A percentile compares a stretch with the other conserved stretches of the same genome.
phyloP scores from a whole-genome alignment of 2,797 vertebrate species.

The Fratercula arctica region DNA sequence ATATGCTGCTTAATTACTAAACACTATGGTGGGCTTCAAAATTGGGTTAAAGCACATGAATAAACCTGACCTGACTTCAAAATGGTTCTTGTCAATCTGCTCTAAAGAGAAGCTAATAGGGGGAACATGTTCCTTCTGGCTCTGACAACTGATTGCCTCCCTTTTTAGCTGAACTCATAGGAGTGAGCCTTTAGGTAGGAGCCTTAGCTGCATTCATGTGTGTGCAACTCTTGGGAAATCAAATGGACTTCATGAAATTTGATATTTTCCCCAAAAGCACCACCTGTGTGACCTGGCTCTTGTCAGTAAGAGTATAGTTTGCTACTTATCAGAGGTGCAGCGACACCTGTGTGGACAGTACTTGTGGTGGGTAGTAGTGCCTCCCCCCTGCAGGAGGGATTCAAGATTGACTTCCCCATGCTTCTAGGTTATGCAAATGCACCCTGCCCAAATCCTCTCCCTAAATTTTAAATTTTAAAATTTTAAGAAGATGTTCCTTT shows the following conservation, averaged over 20 bases:
- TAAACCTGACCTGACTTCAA: not conserved
- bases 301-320: not conserved
- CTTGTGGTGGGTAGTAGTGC: not conserved
- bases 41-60: not conserved
- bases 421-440: not conserved
- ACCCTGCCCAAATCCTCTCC: not conserved
- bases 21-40: not conserved
- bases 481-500: not conserved
- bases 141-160: not conserved
- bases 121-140: not conserved
- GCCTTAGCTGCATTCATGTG: too few relatives aligned
- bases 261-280: not conserved
- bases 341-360: not conserved
- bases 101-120: not conserved
- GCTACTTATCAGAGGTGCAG: not conserved
- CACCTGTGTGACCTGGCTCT: not conserved
- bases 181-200: not conserved
- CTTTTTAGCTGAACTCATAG: not conserved
- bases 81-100: not conserved
- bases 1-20: not conserved
- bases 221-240: not conserved
- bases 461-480: not conserved
- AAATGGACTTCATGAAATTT: not conserved
- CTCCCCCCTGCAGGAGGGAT: not conserved
- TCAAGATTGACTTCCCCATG: not conserved